phyloP scores from a whole-genome alignment of 1,140 invertebrate genomes.

The Drosophila equinoxialis region DNA sequence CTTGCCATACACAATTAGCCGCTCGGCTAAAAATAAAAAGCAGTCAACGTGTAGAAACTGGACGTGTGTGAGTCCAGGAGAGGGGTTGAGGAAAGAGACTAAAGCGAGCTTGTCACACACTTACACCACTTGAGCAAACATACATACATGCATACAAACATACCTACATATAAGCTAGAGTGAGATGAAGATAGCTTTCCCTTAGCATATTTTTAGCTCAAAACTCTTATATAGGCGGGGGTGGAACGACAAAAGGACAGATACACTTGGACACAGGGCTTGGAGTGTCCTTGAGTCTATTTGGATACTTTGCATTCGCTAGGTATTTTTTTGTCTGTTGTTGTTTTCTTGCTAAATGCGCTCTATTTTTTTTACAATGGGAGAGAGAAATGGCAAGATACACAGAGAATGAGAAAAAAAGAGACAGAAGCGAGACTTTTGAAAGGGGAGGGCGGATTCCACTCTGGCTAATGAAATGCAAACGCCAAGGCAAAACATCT shows the following conservation, averaged over 20 bases:
- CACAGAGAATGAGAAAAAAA: background rate
- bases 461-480: conserved; percentile 81
- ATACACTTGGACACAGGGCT: conserved; percentile 75
- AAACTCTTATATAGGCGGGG: conserved; percentile 12
- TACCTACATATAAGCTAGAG: conserved; percentile 8
- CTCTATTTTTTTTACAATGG: conserved; percentile 72
- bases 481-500: conserved; percentile 59
- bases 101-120: conserved; percentile 59
- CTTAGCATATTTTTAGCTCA: conserved; percentile 60
- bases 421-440: background rate
- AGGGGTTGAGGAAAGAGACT: conserved; percentile 29
- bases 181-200: conserved; percentile 34
- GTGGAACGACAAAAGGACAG: conserved; percentile 32
- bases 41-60: conserved; percentile 8
- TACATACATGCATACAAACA: conserved; percentile 11
- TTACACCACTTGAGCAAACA: conserved; percentile 34
- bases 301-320: conserved; percentile 79
- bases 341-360: conserved; percentile 64
- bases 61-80: background rate
- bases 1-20: conserved; percentile 76
- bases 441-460: conserved; percentile 49
- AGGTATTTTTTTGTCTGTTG: conserved; percentile 46
- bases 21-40: conserved; percentile 72
- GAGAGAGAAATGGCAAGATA: conserved; percentile 1
- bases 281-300: conserved; percentile 79